Evolutionary conservation across 2,888 invertebrate genomes (phyloP), one percentile per base, ranked within the genome.

Genomic region (Belgica antarctica): DNA sequence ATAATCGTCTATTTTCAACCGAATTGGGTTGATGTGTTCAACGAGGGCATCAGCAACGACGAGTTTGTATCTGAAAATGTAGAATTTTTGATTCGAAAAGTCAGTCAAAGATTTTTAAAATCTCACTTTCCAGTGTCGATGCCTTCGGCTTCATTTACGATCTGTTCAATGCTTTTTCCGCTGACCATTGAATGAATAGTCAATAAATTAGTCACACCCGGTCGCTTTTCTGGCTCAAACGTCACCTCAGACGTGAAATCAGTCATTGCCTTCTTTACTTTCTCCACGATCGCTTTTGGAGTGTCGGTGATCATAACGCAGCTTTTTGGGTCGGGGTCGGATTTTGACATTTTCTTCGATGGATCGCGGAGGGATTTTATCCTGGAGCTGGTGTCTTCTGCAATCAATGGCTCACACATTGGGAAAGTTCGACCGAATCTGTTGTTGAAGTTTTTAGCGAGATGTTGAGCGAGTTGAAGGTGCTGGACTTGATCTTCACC

Each of bases 291-390:
- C 12, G 81, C 80, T 47, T 90, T 89, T 0, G 89, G 85, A 7
- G 84, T 77, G 77, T 98, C 97, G 2, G 84, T 86, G 31, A 99
- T 79, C 74, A 89, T 85, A 72, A 99, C 89, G 70, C 92, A 84
- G 73, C 91, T 88, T 76, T 87, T 89, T 0, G 84, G 78, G 80
- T 94, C 89, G 0, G 82, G 77, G 76, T 94, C 92, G 0, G 98
- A 98, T 81, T 99, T 99, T 10, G 98, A 98, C 99, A 99, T 99
- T 83, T 99, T 99, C 76, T 89, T 90, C 0, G 78, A 77, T 0
- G 97, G 96, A 76, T 94, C 88, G 61, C 94, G 85, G 7, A 99
- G 82, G 76, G 94, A 96, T 75, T 87, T 87, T 71, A 98, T 83
- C 61, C 89, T 83, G 70, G 84, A 83, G 75, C 83, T 82, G 47